A percentile compares a stretch with the other conserved stretches of the same genome.
Evolutionary conservation across 2,113 vertebrate genomes (phyloP).

Genomic region (Anguilla japonica): DNA sequence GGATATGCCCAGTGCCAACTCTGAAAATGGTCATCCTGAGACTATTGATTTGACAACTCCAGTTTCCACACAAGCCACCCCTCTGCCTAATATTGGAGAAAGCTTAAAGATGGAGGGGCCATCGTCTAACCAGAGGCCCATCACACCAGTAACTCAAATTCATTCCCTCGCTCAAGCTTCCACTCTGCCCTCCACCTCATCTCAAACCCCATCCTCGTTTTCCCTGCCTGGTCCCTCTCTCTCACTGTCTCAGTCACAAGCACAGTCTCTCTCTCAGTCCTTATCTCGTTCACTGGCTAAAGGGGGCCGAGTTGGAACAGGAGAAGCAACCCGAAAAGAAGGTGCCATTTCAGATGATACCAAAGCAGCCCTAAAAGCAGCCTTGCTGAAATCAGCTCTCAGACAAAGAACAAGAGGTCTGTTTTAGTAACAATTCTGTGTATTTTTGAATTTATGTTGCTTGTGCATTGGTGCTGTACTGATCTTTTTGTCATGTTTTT

Average conservation of each 20-base stretch:
- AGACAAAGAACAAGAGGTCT: slow-evolving; percentile 76
- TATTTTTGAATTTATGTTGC: slow-evolving; percentile 20
- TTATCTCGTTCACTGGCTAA: slow-evolving; percentile 69
- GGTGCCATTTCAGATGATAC: slow-evolving; percentile 91
- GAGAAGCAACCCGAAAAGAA: slow-evolving; percentile 74
- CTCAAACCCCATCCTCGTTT: slow-evolving; percentile 44
- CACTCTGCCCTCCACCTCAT: slow-evolving; percentile 36
- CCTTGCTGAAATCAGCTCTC: slow-evolving; percentile 83
- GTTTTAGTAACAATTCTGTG: neutral
- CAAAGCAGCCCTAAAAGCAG: slow-evolving; percentile 89
- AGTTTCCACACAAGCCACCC: slow-evolving; percentile 57
- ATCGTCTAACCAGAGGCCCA: slow-evolving; percentile 35
- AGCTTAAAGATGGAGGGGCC: slow-evolving; percentile 46
- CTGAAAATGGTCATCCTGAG: slow-evolving; percentile 73
- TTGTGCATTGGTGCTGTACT: neutral
- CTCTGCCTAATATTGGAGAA: slow-evolving; percentile 56
- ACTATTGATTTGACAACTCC: slow-evolving; percentile 82
- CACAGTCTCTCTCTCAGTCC: slow-evolving; percentile 67
- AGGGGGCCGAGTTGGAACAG: slow-evolving; percentile 51
- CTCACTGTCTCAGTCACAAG: slow-evolving; percentile 66
- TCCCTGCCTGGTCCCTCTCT: slow-evolving; percentile 58
- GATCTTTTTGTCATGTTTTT: slow-evolving; percentile 23
- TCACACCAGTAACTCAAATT: slow-evolving; percentile 43
- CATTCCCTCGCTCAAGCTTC: slow-evolving; percentile 50
- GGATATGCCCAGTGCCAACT: slow-evolving; percentile 89